Base-by-base conservation (phyloP, 2,888 invertebrate species). In the Neoaliturus tenellus region DNA sequence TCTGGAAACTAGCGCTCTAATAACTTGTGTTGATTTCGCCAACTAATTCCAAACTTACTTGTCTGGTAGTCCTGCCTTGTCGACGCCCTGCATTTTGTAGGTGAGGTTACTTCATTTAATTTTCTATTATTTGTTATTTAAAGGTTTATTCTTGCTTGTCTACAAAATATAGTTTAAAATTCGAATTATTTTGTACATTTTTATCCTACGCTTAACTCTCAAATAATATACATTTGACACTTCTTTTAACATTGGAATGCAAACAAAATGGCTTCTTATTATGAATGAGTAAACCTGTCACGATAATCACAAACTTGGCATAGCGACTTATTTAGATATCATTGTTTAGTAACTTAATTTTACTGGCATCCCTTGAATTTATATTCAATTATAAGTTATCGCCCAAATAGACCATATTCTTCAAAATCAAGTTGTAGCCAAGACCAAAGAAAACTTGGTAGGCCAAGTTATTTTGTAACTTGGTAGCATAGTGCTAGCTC, bases 81-180 rank as follows among this genome's bases (percentile, higher is more conserved):
- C 83, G 85, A 85, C 85, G 85, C 85, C 85, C 85, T 83, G 83
- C 80, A 67, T 48, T 58, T 80, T 44, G 83, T 80, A 33, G 48
- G 83, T 83, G 48, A 78, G 58, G 48, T 80, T 25, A 67, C 39
- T 28, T 80, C 1, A 33, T 39, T 71, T 23, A 20, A 35, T 71
- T 71, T 20, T 14, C 14, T 28, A 62, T 62, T 62, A 62, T 14
- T 28, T 62, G 4, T 5, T 6, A 23, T 10, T 51, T 51, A 23
- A 6, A 51, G 6, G 4, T 0, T 20, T 51, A 23, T 0, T 2
- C 4, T 20, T 23, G n/a, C 23, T 51, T 23, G 20, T 3, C 2
- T 5, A 8, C n/a, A 2, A 2, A 20, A 51, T 51, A 23, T 23
- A 5, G 51, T 51, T 4, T 44, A 3, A 17, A 44, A 44, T 14